Evolutionary conservation across 2,113 vertebrate species (phyloP).

Genomic region (Alethe castanea): DNA sequence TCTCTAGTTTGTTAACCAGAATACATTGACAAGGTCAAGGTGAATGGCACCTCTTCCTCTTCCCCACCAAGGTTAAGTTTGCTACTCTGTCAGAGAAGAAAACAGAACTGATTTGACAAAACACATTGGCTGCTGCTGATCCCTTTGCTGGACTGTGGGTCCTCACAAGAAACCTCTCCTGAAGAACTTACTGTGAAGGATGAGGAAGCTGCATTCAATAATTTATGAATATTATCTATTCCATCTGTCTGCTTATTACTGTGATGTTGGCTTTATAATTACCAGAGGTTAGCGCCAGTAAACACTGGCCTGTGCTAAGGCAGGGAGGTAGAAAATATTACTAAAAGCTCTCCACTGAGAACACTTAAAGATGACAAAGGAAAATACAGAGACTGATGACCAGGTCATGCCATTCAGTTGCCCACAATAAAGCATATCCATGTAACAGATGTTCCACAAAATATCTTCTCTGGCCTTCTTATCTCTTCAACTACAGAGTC

Average conservation of each 20-base stretch:
- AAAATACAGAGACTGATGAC: not conserved
- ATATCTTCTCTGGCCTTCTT: not conserved
- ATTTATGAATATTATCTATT: conserved; percentile 17
- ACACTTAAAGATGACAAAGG: not conserved
- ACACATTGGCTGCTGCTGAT: not conserved
- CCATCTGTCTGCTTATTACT: conserved; percentile 13
- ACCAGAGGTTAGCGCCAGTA: not conserved
- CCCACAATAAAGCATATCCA: not conserved
- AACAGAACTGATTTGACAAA: not conserved
- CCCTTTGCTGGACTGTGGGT: not conserved
- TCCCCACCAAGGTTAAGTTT: not conserved
- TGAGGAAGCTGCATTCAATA: conserved; percentile 4
- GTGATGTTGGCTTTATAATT: not conserved
- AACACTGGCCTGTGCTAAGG: not conserved
- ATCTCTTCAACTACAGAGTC: not conserved
- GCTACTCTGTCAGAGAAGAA: not conserved
- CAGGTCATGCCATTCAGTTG: not conserved
- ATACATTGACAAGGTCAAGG: not conserved
- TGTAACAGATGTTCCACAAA: not conserved
- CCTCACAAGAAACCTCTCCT: not conserved
- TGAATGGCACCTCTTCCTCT: not conserved
- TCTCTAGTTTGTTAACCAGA: not conserved
- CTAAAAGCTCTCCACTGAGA: not conserved
- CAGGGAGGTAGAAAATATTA: not conserved
- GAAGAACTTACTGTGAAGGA: not conserved